Evolutionary conservation across 2,113 vertebrate genomes (phyloP), one percentile per base, ranked within the genome.

Genomic region (Psittacula cyanocephala): DNA sequence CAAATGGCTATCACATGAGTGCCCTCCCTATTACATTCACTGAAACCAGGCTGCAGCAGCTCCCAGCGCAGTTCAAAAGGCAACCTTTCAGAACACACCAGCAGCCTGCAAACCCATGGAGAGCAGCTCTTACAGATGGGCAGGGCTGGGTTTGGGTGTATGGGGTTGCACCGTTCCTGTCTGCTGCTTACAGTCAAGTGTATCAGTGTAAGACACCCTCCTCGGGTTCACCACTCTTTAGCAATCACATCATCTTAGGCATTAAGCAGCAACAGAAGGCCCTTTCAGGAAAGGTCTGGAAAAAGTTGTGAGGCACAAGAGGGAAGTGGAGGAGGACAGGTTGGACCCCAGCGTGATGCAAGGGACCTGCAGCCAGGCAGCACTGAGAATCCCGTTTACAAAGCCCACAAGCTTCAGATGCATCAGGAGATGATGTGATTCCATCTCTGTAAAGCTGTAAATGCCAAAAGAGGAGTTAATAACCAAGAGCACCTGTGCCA

Each of bases 161-260:
- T 27, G 15, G 62, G 20, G 52, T 65, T 46, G 4, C 13, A n/a
- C 39, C 2, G 0, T 10, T 77, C 55, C 84, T 49, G 79, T 67
- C 81, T 49, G 64, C 47, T 0, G 0, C 53, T 39, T 37, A 0
- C 4, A 3, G 81, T 25, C 55, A 50, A 20, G 55, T 0, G 2
- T 70, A 63, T 77, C n/a, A 74, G 14, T 3, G 15, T 33, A 81
- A 95, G 6, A 69, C 2, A 3, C 27, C 31, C 29, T 81, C 81
- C 81, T n/a, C 5, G 13, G 75, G 43, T 13, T 76, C 93, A 63
- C 39, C 69, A 17, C 37, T 44, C 88, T 77, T 23, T 9, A 70
- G 64, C 43, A 35, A 82, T 25, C 47, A 39, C 47, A 25, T 75
- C 84, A 44, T 53, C 39, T 78, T 1, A 0, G n/a, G 57, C 81